Conservation (phyloP, 2,797 vertebrate genomes). For the Naso thynnoides region DNA sequence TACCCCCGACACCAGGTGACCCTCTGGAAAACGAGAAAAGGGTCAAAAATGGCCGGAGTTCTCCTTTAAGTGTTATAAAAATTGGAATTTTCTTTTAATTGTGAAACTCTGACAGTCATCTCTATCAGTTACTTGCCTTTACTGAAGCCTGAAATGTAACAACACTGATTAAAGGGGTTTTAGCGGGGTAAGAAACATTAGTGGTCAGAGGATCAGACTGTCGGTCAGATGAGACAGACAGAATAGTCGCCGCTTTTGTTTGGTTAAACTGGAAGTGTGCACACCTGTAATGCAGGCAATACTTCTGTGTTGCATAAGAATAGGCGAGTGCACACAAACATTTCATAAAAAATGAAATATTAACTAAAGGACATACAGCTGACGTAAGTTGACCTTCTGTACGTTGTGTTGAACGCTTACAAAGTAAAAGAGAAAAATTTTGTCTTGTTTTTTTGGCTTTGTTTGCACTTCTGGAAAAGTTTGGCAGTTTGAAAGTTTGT, state of each 20-base stretch:
- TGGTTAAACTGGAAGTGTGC: not conserved
- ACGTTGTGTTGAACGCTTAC: constrained; percentile 1
- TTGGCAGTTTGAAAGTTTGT: not conserved
- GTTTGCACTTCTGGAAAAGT: not conserved
- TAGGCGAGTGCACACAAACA: not conserved
- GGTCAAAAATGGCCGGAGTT: too few species aligned
- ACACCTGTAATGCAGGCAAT: not conserved
- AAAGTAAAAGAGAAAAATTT: too few species aligned
- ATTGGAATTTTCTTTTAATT: not conserved
- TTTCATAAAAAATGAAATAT: not conserved
- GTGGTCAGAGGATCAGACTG: too few species aligned
- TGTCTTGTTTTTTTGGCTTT: not conserved
- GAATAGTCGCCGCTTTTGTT: too few species aligned
- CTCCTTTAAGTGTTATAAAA: not conserved
- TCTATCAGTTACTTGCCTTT: not conserved
- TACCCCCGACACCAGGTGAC: too few species aligned
- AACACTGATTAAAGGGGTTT: not conserved
- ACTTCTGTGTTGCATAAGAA: not conserved
- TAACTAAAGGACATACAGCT: not conserved
- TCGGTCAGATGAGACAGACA: too few species aligned
- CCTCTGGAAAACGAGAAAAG: too few species aligned
- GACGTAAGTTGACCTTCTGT: not conserved
- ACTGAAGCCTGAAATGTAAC: not conserved
- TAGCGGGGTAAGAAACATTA: not conserved
- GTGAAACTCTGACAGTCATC: not conserved